phyloP scores from a whole-genome alignment of 2,888 invertebrate genomes.

The Trissolcus brochymenae region DNA sequence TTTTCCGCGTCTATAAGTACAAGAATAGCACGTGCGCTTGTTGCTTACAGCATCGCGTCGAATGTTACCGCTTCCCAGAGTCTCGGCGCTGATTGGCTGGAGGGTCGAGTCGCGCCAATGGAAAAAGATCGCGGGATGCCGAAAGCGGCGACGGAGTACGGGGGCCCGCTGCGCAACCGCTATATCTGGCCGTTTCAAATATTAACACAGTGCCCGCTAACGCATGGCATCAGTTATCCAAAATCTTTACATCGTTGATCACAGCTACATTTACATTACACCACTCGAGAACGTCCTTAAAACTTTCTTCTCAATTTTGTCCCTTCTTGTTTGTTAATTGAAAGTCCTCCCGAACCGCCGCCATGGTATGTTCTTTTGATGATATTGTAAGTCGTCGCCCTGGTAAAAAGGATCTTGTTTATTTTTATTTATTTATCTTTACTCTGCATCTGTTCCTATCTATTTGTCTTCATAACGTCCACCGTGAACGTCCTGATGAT shows the following conservation, averaged over 20 bases:
- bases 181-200: conserved; percentile 72
- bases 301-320: conserved; percentile 15
- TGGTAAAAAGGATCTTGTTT: conserved; percentile 72
- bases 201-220: conserved; percentile 67
- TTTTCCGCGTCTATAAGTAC: conserved; percentile 40
- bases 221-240: conserved; percentile 63
- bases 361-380: conserved; percentile 76
- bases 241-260: conserved; percentile 37
- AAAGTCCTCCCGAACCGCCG: conserved; percentile 59
- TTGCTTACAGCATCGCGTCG: conserved; percentile 48
- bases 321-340: conserved; percentile 24
- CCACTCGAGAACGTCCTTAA: neutral
- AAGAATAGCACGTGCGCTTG: conserved; percentile 54
- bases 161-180: conserved; percentile 69
- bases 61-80: conserved; percentile 56
- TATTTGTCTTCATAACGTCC: conserved; percentile 42
- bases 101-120: conserved; percentile 40
- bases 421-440: conserved; percentile 63
- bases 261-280: conserved; percentile 6
- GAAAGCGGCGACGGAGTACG: conserved; percentile 40
- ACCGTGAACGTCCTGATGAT: neutral
- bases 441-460: conserved; percentile 56
- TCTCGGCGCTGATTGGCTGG: conserved; percentile 52
- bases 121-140: conserved; percentile 38
- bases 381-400: conserved; percentile 76